These are phyloP conservation scores for Papilio xuthus DNA, from an alignment of 1,140 invertebrate genomes.

Conservation along the genomic window DNA sequence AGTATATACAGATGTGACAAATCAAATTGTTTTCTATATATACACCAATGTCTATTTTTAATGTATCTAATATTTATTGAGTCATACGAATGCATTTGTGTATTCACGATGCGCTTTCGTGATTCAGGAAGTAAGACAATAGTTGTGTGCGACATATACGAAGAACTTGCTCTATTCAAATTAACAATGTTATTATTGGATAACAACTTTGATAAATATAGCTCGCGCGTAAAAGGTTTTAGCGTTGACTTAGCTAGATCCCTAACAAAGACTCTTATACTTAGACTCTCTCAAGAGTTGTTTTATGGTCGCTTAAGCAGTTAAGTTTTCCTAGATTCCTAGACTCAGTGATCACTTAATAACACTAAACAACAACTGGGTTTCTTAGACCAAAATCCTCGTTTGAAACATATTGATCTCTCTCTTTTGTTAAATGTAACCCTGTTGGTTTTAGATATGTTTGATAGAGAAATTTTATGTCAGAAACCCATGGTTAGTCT, in stretches of 20 bases:
- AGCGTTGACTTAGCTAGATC: not conserved
- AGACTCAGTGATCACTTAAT: no score
- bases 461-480: no score
- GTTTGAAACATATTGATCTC: no score
- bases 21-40: not conserved
- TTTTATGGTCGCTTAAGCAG: no score
- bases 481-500: no score
- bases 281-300: no score
- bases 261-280: not conserved
- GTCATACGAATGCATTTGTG: slow-evolving; percentile 12
- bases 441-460: no score
- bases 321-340: no score
- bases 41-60: slow-evolving; percentile 23
- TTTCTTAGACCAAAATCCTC: no score
- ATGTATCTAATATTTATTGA: not conserved
- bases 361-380: no score
- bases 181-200: not conserved
- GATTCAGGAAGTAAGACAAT: slow-evolving; percentile 28
- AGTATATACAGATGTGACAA: not conserved
- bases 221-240: not conserved
- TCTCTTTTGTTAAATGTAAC: no score
- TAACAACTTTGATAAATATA: not conserved
- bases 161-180: slow-evolving; percentile 16
- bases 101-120: slow-evolving; percentile 25
- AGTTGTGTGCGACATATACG: slow-evolving; percentile 10